phyloP scores from a whole-genome alignment of 2,888 invertebrate genomes.

The Malthinus seriepunctatus region DNA sequence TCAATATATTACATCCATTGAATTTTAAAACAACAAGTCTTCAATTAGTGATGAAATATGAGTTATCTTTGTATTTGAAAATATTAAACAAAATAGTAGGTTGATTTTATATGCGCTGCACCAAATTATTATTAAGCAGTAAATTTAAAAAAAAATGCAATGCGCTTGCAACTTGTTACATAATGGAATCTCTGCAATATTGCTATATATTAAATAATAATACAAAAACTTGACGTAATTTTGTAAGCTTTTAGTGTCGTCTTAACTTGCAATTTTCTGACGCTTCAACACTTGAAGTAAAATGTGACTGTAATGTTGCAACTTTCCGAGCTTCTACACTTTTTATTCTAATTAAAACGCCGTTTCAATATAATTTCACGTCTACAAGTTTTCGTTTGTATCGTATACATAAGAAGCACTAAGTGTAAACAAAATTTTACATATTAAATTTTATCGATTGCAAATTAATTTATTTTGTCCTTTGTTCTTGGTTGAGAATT shows the following conservation, averaged over 20 bases:
- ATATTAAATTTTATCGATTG: too few relatives aligned
- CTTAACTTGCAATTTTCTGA: constrained; percentile 19
- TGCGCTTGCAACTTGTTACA: constrained; percentile 7
- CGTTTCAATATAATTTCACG: neutral
- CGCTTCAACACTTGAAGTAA: neutral
- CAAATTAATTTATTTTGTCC: too few relatives aligned
- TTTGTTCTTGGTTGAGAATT: too few relatives aligned
- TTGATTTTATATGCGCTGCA: too few relatives aligned
- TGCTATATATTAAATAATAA: constrained; percentile 15
- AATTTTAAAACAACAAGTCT: too few relatives aligned
- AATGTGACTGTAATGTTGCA: neutral
- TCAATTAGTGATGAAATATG: neutral
- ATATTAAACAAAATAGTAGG: too few relatives aligned
- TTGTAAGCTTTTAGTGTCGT: constrained; percentile 15
- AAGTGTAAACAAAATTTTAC: too few relatives aligned
- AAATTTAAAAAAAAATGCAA: constrained; percentile 9
- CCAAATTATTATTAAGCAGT: neutral
- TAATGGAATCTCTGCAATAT: neutral
- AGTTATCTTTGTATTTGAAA: too few relatives aligned
- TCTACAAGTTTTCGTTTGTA: too few relatives aligned
- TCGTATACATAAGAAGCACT: too few relatives aligned
- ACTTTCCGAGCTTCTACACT: constrained; percentile 8
- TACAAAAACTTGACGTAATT: constrained; percentile 16
- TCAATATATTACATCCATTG: neutral
- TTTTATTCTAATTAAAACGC: constrained; percentile 18